These are phyloP conservation scores for Spilarctia lutea DNA, from an alignment of 2,888 invertebrate species.

Conservation along the genomic window DNA sequence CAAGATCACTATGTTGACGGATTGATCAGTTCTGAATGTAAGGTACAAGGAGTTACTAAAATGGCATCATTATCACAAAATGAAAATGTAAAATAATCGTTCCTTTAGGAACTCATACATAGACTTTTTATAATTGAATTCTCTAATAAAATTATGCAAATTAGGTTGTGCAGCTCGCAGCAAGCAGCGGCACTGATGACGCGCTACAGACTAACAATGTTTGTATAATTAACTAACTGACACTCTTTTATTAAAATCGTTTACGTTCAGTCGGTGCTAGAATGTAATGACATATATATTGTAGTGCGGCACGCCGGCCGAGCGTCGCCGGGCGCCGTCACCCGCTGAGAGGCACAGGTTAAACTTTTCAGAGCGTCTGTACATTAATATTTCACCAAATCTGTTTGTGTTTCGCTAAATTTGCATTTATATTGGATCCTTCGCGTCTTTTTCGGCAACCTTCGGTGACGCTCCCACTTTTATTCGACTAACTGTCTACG, in stretches of 20 bases:
- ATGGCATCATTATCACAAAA: too few relatives aligned
- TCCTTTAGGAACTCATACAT: not conserved
- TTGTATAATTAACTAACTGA: not conserved
- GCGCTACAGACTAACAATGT: not conserved
- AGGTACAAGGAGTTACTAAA: too few relatives aligned
- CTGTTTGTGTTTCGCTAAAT: constrained; percentile 59
- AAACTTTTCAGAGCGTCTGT: constrained; percentile 33
- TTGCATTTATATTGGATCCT: constrained; percentile 62
- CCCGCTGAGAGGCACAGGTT: not conserved
- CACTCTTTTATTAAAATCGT: not conserved
- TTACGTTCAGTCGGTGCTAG: not conserved
- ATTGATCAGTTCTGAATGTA: too few relatives aligned
- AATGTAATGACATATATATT: not conserved
- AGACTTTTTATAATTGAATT: not conserved
- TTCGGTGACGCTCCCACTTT: not conserved
- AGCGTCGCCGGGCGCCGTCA: not conserved
- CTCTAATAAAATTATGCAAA: not conserved
- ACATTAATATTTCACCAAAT: constrained; percentile 59
- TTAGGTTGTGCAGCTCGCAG: not conserved
- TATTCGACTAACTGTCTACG: not conserved
- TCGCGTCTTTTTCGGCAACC: constrained; percentile 29
- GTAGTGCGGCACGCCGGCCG: not conserved
- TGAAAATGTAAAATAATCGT: too few relatives aligned
- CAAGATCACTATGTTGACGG: too few relatives aligned
- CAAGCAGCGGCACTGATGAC: not conserved